Conservation (phyloP, 2,113 vertebrate genomes). For the Perognathus longimembris region DNA sequence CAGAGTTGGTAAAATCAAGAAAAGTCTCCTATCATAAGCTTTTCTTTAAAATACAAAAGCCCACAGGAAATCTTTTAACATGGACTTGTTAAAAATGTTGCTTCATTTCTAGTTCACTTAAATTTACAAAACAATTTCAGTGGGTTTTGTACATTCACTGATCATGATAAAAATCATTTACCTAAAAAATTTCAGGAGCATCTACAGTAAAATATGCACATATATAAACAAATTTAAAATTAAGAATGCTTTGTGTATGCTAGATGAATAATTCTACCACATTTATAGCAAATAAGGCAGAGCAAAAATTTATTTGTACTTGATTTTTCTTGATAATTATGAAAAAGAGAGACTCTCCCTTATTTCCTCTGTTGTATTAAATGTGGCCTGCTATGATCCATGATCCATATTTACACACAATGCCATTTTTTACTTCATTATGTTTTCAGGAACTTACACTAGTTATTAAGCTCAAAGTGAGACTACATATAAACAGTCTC, state of each 20-base stretch:
- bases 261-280: not conserved
- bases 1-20: not conserved
- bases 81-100: not conserved
- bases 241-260: not conserved
- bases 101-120: conserved; percentile 29
- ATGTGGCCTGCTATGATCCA: not conserved
- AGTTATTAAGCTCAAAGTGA: conserved; percentile 14
- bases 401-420: not conserved
- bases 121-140: conserved; percentile 33
- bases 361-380: not conserved
- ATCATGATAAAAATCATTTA: not conserved
- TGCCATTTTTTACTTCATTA: not conserved
- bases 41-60: conserved; percentile 45
- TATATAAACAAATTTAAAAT: conserved; percentile 8
- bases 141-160: conserved; percentile 1
- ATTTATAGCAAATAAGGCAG: not conserved
- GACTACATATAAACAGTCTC: not conserved
- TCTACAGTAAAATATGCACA: not conserved
- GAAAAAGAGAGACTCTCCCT: not conserved
- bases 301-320: not conserved
- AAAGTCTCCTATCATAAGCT: not conserved
- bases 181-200: not conserved
- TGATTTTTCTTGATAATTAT: not conserved
- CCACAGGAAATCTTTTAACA: not conserved
- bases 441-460: conserved; percentile 25